Evolutionary conservation across 2,888 invertebrate genomes (phyloP).

Genomic region (Invenusta paracnida): DNA sequence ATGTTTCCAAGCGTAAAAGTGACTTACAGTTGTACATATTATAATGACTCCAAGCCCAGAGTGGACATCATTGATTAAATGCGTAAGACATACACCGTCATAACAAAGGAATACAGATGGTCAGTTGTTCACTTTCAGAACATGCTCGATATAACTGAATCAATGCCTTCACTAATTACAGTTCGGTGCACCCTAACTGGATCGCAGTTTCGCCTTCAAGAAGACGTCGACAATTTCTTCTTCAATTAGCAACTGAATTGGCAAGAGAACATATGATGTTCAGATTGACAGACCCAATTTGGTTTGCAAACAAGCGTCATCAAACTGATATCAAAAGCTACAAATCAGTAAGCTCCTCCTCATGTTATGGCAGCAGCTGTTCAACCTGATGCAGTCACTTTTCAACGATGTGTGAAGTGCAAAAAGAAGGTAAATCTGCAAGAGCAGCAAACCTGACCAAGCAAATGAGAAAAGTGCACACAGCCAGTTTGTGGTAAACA

Average conservation of each 20-base stretch:
- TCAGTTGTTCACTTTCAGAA: slow-evolving; percentile 24
- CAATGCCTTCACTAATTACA: slow-evolving; percentile 24
- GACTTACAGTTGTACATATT: slow-evolving; percentile 33
- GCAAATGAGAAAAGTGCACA: background rate
- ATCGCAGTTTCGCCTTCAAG: slow-evolving; percentile 9
- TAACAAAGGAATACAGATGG: slow-evolving; percentile 15
- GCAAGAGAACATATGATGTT: slow-evolving; percentile 30
- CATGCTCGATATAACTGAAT: slow-evolving; percentile 34
- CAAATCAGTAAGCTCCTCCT: slow-evolving; percentile 16
- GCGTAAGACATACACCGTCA: slow-evolving; percentile 31
- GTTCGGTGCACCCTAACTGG: slow-evolving; percentile 36
- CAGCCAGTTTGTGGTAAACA: slow-evolving; percentile 20
- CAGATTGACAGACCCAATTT: slow-evolving; percentile 22
- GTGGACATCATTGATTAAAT: slow-evolving; percentile 14
- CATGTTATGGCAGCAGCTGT: background rate
- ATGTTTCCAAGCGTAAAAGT: slow-evolving; percentile 6
- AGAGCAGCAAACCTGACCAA: slow-evolving; percentile 25
- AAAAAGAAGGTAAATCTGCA: slow-evolving; percentile 18
- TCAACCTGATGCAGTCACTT: background rate
- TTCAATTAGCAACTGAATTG: slow-evolving; percentile 34
- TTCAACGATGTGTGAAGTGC: slow-evolving; percentile 16
- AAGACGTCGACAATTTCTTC: slow-evolving; percentile 18
- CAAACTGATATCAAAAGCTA: slow-evolving; percentile 28
- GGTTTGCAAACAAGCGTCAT: slow-evolving; percentile 27
- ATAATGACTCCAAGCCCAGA: slow-evolving; percentile 14